These are phyloP conservation scores for Echinometra lucunter DNA, from an alignment of 53 echinoderm and acorn worm species.

Conservation along the genomic window DNA sequence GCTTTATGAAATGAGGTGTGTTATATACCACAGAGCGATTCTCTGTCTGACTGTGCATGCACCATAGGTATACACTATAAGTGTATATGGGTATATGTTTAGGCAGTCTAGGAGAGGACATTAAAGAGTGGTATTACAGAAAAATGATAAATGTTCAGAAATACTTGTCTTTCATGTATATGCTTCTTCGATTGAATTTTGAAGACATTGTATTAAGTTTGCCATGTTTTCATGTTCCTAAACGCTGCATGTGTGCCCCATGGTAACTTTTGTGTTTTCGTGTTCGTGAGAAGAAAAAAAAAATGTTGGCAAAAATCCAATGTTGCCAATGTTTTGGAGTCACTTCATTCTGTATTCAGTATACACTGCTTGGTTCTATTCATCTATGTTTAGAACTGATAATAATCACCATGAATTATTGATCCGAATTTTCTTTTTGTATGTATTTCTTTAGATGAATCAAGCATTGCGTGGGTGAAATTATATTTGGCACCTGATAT, in stretches of 20 bases:
- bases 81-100: no score
- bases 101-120: no score
- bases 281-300: neutral
- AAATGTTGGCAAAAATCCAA: slow-evolving; percentile 9
- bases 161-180: no score
- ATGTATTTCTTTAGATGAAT: neutral
- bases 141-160: no score
- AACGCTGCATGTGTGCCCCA: neutral
- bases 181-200: no score
- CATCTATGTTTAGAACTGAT: neutral
- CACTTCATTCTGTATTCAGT: neutral
- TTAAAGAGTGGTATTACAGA: no score
- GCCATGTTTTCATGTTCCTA: neutral
- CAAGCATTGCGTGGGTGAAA: neutral
- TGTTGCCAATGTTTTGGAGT: neutral
- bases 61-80: no score
- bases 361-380: neutral
- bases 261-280: neutral
- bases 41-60: no score
- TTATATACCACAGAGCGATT: no score
- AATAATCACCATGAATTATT: neutral
- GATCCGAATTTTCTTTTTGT: neutral
- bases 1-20: no score
- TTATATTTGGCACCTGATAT: neutral
- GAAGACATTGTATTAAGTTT: no score